phyloP scores from a whole-genome alignment of 92 coral and sea anemone genomes.

The Micromussa lordhowensis region DNA sequence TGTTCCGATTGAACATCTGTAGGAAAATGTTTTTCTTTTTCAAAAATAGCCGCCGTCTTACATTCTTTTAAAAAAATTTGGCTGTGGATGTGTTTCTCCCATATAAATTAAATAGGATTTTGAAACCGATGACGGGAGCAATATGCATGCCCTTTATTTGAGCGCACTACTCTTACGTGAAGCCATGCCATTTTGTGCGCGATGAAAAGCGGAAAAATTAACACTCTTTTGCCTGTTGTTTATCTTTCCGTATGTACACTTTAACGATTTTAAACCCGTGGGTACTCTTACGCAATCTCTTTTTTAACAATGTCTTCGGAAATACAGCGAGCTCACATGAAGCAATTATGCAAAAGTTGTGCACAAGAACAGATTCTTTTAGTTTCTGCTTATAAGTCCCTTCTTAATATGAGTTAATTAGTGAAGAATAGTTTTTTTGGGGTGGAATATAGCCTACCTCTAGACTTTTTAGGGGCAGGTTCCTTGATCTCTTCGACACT shows the following conservation, averaged over 20 bases:
- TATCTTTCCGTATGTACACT: neutral
- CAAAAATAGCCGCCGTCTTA: neutral
- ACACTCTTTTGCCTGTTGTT: neutral
- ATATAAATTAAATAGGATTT: neutral
- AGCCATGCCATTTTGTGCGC: neutral
- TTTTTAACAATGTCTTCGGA: neutral
- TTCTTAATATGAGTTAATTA: too few relatives aligned
- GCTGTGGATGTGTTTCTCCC: neutral
- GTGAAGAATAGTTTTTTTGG: too few relatives aligned
- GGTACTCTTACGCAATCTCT: neutral
- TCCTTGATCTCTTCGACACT: neutral
- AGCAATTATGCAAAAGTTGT: neutral
- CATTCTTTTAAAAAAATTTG: neutral
- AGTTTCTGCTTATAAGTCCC: too few relatives aligned
- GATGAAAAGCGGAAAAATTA: neutral
- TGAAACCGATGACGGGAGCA: conserved; percentile 1
- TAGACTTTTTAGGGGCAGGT: neutral
- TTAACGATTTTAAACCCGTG: neutral
- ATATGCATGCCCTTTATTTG: conserved; percentile 1
- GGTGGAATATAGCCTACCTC: too few relatives aligned
- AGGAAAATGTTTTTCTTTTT: neutral
- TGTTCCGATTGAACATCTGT: neutral
- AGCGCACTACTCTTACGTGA: neutral
- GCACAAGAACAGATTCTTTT: conserved; percentile 1
- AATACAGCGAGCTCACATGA: neutral